phyloP scores from a whole-genome alignment of 2,888 invertebrate genomes.

The Troglohyphantes excavatus region DNA sequence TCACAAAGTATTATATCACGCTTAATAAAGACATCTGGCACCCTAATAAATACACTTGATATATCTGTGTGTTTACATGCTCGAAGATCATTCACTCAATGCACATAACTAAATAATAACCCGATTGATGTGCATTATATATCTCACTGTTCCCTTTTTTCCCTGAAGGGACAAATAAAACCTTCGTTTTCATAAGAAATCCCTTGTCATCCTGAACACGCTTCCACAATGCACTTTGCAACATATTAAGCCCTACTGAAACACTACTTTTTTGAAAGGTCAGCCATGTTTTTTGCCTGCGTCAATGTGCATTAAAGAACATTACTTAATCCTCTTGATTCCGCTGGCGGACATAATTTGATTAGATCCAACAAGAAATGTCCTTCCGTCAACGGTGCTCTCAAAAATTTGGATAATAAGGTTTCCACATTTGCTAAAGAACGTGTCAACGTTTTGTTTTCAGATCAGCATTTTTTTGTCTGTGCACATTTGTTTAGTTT shows the following conservation, averaged over 20 bases:
- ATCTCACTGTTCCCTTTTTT: too few relatives aligned
- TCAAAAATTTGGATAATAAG: conserved; percentile 44
- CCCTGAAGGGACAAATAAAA: too few relatives aligned
- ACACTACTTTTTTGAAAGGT: conserved; percentile 52
- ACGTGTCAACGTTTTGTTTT: not conserved
- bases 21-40: too few relatives aligned
- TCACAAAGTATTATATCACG: too few relatives aligned
- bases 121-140: too few relatives aligned
- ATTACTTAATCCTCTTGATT: conserved; percentile 58
- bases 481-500: not conserved
- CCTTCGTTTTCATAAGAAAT: not conserved
- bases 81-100: too few relatives aligned
- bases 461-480: not conserved
- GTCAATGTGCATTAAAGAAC: conserved; percentile 51
- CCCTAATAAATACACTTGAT: too few relatives aligned
- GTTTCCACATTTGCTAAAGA: conserved; percentile 25
- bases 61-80: too few relatives aligned
- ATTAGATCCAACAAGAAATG: conserved; percentile 51
- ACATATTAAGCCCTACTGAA: conserved; percentile 21
- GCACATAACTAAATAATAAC: too few relatives aligned
- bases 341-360: conserved; percentile 35
- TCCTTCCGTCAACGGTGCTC: not conserved
- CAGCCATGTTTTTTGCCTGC: conserved; percentile 40
- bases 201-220: conserved; percentile 34
- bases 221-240: not conserved